Evolutionary conservation across 2,888 invertebrate species (phyloP), one percentile per base, ranked within the genome.

Genomic region (Leistus spinibarbis): DNA sequence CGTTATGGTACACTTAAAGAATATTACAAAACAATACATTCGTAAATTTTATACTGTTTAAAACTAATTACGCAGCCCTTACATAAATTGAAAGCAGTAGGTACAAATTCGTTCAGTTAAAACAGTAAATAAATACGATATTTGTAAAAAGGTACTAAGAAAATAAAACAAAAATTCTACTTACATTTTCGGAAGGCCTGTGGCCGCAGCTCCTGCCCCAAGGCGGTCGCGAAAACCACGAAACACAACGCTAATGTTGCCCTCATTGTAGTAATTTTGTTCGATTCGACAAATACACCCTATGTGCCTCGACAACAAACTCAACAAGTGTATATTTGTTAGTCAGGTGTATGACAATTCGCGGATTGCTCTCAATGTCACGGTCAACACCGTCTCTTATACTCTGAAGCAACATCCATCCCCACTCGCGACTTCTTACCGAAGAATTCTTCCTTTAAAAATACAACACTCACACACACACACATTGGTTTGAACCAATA

Each of bases 311-410:
- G 20, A 16, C 23, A 24, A 27, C 23, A 64, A 64, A 64, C 23
- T 20, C 24, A 64, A 64, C 22, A 64, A 64, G 64, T 16, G 23
- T 24, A 64, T 64, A 24, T n/a, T n/a, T 24, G 20, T 64, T 54
- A 54, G 19, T 20, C 20, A 68, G 16, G 62, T 53, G 27, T 27
- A 54, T 13, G 40, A 40, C 64, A 80, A 79, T 80, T 80, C 78
- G 80, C 79, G 79, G 78, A 79, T 81, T 80, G 79, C 78, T 79
- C 79, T 79, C 81, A 81, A 80, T 81, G 80, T 82, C 82, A 80
- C 79, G 81, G 80, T 76, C 79, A 73, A 64, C 22, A 13, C 22
- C 56, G 19, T 19, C 22, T 75, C 68, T 75, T 75, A 75, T 75
- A 75, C 22, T 60, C 60, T 16, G 22, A 17, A 19, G 24, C 56